Evolutionary conservation across 2,888 invertebrate genomes (phyloP), one percentile per base, ranked within the genome.

Genomic region (Pachycephus smyrnensis): DNA sequence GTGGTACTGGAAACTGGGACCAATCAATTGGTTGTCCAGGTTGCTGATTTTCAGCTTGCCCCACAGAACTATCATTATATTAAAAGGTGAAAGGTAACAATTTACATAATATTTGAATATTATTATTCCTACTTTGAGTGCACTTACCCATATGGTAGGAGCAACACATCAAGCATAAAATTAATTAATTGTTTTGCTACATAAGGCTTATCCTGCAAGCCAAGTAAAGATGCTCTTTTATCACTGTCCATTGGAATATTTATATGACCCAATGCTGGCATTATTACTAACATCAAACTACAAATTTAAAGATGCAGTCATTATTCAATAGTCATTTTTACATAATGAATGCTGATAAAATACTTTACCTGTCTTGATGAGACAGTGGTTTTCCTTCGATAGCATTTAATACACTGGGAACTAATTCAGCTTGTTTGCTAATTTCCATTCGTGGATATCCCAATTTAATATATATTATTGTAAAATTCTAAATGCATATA

Each of bases 401-500:
- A 81, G 97, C 95, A 87, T 95, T 94, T 35, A 98, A 92, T 77
- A 98, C 92, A 80, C 94, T 93, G 9, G 97, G 96, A 23, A 96
- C 94, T 80, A 98, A 91, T 82, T 94, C 94, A 9, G 95, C 93
- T 91, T 97, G 97, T 87, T 96, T 94, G 12, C 95, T 95, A 75
- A 94, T 92, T 15, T 95, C 94, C 85, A 98, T 92, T 76, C 98
- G 93, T 0, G 98, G 97, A 92, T 95, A 98, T 12, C 98, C 98
- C 94, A 97, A 94, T 89, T 97, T 97, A 81, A 98, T 96, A 90
- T 98, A 98, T 86, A 98, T 97, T 78, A 98, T 97, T 15, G 97
- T 95, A 90, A 98, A 98, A 92, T 98, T 98, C 96, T 98, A 84
- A 80, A 86, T 86, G 81, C 40, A 81, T 76, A 74, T 75, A 81